A percentile compares a stretch with the other conserved stretches of the same genome.
Evolutionary conservation across 1,140 invertebrate species (phyloP).

Genomic region (Drosophila nikananu): DNA sequence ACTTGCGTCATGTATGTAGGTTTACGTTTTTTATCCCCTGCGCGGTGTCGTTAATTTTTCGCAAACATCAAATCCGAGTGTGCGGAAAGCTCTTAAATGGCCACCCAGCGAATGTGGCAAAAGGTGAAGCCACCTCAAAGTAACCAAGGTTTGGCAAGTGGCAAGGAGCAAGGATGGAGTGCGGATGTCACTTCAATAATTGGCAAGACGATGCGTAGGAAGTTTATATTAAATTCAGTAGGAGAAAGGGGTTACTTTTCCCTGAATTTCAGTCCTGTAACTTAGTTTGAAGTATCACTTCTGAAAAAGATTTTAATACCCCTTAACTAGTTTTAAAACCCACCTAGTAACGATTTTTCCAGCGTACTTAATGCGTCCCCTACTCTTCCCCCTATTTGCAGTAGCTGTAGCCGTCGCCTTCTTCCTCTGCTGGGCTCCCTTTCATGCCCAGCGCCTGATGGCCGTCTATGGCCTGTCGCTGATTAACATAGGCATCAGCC

Average conservation of each 20-base stretch:
- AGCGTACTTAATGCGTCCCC: constrained; percentile 29
- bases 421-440: constrained; percentile 97
- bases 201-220: constrained; percentile 4
- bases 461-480: constrained; percentile 88
- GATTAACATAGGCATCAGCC: constrained; percentile 79
- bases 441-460: constrained; percentile 94
- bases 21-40: background rate
- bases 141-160: background rate
- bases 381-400: constrained; percentile 85
- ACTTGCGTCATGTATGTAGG: constrained; percentile 28
- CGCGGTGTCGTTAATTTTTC: constrained; percentile 46
- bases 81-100: constrained; percentile 31
- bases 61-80: constrained; percentile 17
- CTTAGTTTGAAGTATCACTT: too few relatives aligned
- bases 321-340: background rate
- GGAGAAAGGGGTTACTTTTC: background rate
- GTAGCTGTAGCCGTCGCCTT: constrained; percentile 98
- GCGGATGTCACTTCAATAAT: constrained; percentile 5
- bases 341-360: background rate
- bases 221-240: constrained; percentile 1
- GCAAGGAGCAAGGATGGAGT: background rate
- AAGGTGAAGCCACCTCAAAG: constrained; percentile 31
- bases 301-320: too few relatives aligned
- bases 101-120: constrained; percentile 13
- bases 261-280: background rate